phyloP scores from a whole-genome alignment of 2,797 vertebrate species.

The Sebastes vulpes region DNA sequence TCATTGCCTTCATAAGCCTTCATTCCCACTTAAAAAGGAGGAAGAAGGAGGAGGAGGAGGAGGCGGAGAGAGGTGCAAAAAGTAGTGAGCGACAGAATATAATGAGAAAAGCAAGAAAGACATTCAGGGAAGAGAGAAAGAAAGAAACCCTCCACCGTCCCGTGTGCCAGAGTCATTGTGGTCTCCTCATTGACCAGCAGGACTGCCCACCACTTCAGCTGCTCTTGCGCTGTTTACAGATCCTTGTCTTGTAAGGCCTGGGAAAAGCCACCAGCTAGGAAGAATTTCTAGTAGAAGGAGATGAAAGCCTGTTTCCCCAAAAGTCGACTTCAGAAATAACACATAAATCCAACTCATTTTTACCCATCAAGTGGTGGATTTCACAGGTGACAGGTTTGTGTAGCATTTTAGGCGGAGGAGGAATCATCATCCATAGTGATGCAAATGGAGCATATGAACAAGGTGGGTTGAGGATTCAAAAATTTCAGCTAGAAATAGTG shows the following conservation, averaged over 20 bases:
- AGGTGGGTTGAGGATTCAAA: neutral
- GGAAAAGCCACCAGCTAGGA: constrained; percentile 63
- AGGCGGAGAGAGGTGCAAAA: constrained; percentile 7
- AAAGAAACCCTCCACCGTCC: constrained; percentile 48
- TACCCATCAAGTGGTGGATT: neutral
- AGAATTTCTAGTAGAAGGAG: constrained; percentile 10
- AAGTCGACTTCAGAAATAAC: constrained; percentile 27
- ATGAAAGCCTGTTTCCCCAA: constrained; percentile 27
- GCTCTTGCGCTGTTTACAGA: constrained; percentile 63
- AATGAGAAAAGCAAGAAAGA: constrained; percentile 59
- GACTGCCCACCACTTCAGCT: constrained; percentile 72
- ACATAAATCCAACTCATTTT: neutral
- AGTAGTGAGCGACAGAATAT: constrained; percentile 31
- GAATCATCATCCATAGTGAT: neutral
- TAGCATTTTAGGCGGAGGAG: neutral
- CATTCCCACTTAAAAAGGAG: constrained; percentile 50
- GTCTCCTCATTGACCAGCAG: constrained; percentile 52
- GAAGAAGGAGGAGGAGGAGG: neutral
- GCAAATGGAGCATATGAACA: constrained; percentile 15
- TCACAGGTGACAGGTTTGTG: neutral
- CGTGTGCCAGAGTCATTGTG: constrained; percentile 74
- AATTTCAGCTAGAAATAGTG: constrained; percentile 6
- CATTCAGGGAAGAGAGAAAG: constrained; percentile 45
- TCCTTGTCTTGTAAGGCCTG: constrained; percentile 58
- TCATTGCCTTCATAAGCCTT: constrained; percentile 71